Base-by-base conservation (phyloP, 2,888 invertebrate genomes). In the Parnassius smintheus region DNA sequence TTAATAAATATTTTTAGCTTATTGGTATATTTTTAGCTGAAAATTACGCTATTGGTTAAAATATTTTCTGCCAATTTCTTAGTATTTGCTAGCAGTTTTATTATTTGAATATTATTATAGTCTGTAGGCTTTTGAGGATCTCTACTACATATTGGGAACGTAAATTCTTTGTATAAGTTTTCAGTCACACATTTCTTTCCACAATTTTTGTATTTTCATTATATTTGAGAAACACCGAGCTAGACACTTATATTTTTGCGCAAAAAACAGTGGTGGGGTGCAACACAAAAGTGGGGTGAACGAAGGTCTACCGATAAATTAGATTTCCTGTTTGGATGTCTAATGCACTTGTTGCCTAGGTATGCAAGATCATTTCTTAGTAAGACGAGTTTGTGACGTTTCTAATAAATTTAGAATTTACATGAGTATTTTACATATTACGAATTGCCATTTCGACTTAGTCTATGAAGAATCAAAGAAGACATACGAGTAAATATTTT, bases 281-380 rank as follows among this genome's bases (percentile, higher is more conserved):
- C n/a, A n/a, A n/a, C n/a, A n/a, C n/a, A n/a, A n/a, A n/a, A 51
- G 45, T 59, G 55, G 35, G 62, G 50, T 63, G 55, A 51, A 10
- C 44, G 49, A 50, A 55, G 59, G 59, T 59, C 62, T 57, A 51
- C 45, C 35, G 59, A 63, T 63, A 63, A 55, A 45, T 18, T 49
- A 8, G 45, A 59, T 51, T 63, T 59, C 59, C 56, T 59, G 45
- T 55, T 63, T 48, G 22, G n/a, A 42, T 53, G 48, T 54, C n/a
- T 46, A 45, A 46, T 13, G 44, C 3, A 22, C 45, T 54, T 54
- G 41, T 54, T 44, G 42, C 53, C 49, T 50, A 49, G 35, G 12
- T 58, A 49, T 44, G 42, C 53, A 25, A 49, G 48, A 57, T 44
- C 42, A 13, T 41, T 50, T 61, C 50, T 56, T 35, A 45, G 56